A percentile compares a stretch with the other conserved stretches of the same genome.
Evolutionary conservation across 2,113 vertebrate genomes (phyloP).

Genomic region (Platichthys flesus): DNA sequence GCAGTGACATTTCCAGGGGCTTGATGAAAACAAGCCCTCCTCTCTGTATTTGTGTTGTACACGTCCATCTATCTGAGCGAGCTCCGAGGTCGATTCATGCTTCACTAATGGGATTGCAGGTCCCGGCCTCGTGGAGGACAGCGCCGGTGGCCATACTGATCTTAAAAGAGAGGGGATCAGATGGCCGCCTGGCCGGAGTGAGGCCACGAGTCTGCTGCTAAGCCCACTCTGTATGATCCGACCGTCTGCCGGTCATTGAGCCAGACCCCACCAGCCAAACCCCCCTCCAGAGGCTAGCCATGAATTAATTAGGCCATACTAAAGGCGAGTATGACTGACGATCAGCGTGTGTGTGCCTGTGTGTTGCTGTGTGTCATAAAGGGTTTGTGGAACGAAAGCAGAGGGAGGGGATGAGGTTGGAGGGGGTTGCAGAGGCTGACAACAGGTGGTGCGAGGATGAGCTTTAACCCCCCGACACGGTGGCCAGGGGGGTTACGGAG

Average conservation of each 20-base stretch:
- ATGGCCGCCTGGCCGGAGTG: constrained; percentile 59
- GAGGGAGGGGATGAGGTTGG: constrained; percentile 36
- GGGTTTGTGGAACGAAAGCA: constrained; percentile 55
- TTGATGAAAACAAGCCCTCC: constrained; percentile 6
- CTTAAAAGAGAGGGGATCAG: constrained; percentile 68
- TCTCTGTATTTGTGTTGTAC: constrained; percentile 13
- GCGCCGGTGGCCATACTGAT: constrained; percentile 48
- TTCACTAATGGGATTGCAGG: constrained; percentile 76
- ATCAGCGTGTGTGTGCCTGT: constrained; percentile 27
- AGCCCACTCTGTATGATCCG: constrained; percentile 61
- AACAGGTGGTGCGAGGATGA: constrained; percentile 84
- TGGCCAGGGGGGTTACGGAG: constrained; percentile 46
- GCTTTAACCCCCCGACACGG: constrained; percentile 47
- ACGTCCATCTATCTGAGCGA: not conserved
- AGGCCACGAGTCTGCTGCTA: constrained; percentile 66
- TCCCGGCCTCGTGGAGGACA: constrained; percentile 48
- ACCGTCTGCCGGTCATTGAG: constrained; percentile 68
- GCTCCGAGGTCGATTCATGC: constrained; percentile 55
- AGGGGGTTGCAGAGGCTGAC: constrained; percentile 49
- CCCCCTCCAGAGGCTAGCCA: constrained; percentile 67
- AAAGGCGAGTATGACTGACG: constrained; percentile 45
- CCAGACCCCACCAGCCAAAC: constrained; percentile 62
- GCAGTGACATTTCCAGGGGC: not conserved
- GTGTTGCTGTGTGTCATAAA: constrained; percentile 42
- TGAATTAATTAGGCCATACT: constrained; percentile 79